Evolutionary conservation across 2,113 vertebrate genomes (phyloP), one percentile per base, ranked within the genome.

Genomic region (Osmerus mordax): DNA sequence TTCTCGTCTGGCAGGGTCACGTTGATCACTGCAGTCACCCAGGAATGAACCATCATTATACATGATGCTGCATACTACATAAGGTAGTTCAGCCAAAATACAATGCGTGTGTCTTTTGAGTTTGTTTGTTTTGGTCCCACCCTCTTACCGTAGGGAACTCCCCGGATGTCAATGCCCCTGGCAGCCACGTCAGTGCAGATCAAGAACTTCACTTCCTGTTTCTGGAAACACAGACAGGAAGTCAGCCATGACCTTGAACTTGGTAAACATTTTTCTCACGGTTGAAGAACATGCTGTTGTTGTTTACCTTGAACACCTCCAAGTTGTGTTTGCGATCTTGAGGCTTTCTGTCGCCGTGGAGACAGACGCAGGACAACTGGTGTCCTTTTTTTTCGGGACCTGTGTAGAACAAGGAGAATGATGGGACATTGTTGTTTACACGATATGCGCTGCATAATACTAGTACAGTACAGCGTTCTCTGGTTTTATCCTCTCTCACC

Each of bases 1-100:
- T 99, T 99, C 79, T 99, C 97, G 84, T 99, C 97, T 2, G 97
- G 97, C 68, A 99, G 93, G 0, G 97, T 99, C 83, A 99, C 97
- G 0, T 99, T 99, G 75, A 99, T 98, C 83, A 99, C 97, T 99
- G 79, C 72, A 4, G 41, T 47, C 41, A 47, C 41, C 41, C 41
- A 47, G 41, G 41, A 11, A 47, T 47, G 8, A 47, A 47, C 9
- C 41, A 47, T 47, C 41, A 11, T 47, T 47, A 47, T 8, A 47
- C 41, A 47, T 1, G 8, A 41, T 8, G 41, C 41, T 47, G 41
- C 41, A 47, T 47, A 7, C 41, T 11, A 11, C n/a, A 56, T 18
- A 18, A 3, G 16, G 55, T 15, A 56, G 55, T 1, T 56, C 55
- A 56, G 41, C 41, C 9, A 47, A 47, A 11, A 47, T 47, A 12